phyloP scores from a whole-genome alignment of 2,888 invertebrate species.

The Drosophila greeni region DNA sequence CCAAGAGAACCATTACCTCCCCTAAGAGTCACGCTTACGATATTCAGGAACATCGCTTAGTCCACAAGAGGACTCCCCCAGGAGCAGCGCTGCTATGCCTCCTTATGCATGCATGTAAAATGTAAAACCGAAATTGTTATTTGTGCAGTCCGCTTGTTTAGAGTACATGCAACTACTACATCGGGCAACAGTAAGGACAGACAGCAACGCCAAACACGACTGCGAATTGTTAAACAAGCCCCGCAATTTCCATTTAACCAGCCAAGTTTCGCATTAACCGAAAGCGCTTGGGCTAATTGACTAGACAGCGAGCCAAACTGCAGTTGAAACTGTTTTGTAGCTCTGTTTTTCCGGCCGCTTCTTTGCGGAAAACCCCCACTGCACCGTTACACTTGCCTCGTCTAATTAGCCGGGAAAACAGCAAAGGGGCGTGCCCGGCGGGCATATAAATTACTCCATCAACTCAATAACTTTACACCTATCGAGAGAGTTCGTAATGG shows the following conservation, averaged over 20 bases:
- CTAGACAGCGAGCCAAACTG: conserved; percentile 53
- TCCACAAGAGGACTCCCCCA: conserved; percentile 10
- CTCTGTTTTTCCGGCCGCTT: conserved; percentile 14
- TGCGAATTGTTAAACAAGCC: conserved; percentile 60
- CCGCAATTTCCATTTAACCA: conserved; percentile 57
- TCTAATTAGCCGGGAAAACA: conserved; percentile 58
- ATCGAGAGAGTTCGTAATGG: conserved; percentile 32
- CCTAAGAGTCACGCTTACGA: conserved; percentile 54
- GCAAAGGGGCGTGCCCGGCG: conserved; percentile 43
- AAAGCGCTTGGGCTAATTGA: conserved; percentile 58
- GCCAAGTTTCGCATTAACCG: conserved; percentile 45
- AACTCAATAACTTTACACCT: conserved; percentile 49
- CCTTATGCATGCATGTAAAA: conserved; percentile 52
- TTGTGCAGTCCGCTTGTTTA: conserved; percentile 62
- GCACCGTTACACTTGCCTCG: conserved; percentile 3
- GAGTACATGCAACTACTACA: conserved; percentile 59
- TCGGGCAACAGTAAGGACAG: conserved; percentile 27
- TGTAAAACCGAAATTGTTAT: conserved; percentile 69
- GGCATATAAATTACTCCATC: conserved; percentile 43
- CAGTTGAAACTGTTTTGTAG: conserved; percentile 33
- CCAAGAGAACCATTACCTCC: conserved; percentile 36
- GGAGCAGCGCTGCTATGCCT: conserved; percentile 17
- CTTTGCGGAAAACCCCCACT: background rate
- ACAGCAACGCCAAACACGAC: conserved; percentile 40
- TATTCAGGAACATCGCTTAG: conserved; percentile 30